Percentiles rank a stretch among this genome's conserved stretches.
These are phyloP conservation scores for Ornithoptera priamus DNA, from an alignment of 2,888 invertebrate genomes.

Conservation along the genomic window DNA sequence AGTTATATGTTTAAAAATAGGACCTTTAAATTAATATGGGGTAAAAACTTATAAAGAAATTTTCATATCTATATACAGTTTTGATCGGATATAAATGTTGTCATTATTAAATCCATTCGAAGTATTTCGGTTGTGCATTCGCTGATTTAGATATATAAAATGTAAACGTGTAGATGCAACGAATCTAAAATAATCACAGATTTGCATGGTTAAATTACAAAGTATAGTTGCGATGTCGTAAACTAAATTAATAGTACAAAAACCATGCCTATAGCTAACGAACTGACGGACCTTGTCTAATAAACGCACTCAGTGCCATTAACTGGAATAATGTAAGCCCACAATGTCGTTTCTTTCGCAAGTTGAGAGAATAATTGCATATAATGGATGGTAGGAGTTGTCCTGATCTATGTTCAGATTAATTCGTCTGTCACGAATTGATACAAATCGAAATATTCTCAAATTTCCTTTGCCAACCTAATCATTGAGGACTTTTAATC, in stretches of 20 bases:
- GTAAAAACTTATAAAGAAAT: too few relatives aligned
- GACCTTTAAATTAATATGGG: too few relatives aligned
- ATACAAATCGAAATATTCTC: too few relatives aligned
- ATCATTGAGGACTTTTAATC: too few relatives aligned
- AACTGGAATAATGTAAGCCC: slow-evolving; percentile 13
- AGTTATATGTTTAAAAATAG: too few relatives aligned
- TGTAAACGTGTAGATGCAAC: not conserved
- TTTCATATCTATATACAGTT: too few relatives aligned
- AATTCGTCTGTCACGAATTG: slow-evolving; percentile 29
- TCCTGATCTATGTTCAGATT: slow-evolving; percentile 29
- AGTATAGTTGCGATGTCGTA: not conserved
- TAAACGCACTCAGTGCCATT: slow-evolving; percentile 10
- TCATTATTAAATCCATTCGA: too few relatives aligned
- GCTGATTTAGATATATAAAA: too few relatives aligned
- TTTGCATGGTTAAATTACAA: slow-evolving; percentile 5
- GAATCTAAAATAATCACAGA: not conserved
- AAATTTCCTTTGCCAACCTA: too few relatives aligned
- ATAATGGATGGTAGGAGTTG: slow-evolving; percentile 33
- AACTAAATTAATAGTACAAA: slow-evolving; percentile 4
- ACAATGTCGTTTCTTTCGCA: slow-evolving; percentile 32
- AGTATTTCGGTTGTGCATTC: too few relatives aligned
- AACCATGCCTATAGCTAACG: too few relatives aligned
- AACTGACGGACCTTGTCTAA: slow-evolving; percentile 21
- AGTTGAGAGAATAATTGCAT: slow-evolving; percentile 35
- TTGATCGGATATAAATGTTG: too few relatives aligned